Percentiles rank a stretch among this genome's conserved stretches.
Conservation (phyloP, 2,888 invertebrate species). For the Achlya flavicornis region DNA sequence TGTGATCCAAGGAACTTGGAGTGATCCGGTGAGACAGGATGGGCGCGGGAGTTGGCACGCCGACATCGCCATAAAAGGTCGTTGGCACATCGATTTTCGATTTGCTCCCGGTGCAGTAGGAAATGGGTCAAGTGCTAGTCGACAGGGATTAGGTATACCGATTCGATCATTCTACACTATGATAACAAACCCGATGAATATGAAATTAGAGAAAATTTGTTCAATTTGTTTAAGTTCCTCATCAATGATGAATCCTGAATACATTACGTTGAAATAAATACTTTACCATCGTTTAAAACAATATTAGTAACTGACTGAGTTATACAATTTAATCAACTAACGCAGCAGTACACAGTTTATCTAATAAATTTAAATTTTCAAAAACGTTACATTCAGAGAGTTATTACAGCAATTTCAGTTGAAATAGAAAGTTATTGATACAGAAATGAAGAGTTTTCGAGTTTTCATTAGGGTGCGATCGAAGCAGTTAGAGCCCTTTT, state of each 20-base stretch:
- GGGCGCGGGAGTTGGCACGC: conserved; percentile 62
- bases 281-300: too few relatives aligned
- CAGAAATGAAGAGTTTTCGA: conserved; percentile 76
- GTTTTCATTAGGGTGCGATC: conserved; percentile 82
- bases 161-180: conserved; percentile 25
- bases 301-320: too few relatives aligned
- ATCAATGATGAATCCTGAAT: not conserved
- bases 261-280: too few relatives aligned
- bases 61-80: conserved; percentile 46
- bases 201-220: not conserved
- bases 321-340: too few relatives aligned
- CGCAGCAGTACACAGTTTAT: too few relatives aligned
- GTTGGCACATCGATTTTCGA: conserved; percentile 80
- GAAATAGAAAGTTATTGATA: conserved; percentile 72
- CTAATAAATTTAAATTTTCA: not conserved
- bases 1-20: conserved; percentile 4
- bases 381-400: conserved; percentile 33
- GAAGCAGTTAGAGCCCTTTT: conserved; percentile 83
- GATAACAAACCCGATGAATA: not conserved
- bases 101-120: conserved; percentile 68
- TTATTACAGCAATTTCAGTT: conserved; percentile 42
- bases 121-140: conserved; percentile 79
- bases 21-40: conserved; percentile 17
- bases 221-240: not conserved
- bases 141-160: conserved; percentile 51